phyloP scores from a whole-genome alignment of 2,888 invertebrate genomes.

The Chydorus sphaericus region DNA sequence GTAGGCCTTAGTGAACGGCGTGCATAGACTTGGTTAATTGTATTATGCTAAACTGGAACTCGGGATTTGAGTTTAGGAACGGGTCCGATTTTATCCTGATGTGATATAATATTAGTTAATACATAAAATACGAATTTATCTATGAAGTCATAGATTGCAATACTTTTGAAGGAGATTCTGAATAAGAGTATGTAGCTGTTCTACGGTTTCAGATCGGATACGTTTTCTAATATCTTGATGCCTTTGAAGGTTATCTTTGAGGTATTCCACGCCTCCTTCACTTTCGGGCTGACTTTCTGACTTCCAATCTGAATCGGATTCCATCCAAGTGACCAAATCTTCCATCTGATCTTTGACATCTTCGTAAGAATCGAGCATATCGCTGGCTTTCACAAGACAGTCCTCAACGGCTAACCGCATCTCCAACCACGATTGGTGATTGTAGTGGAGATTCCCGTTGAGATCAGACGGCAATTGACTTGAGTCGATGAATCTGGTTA shows the following conservation, averaged over 20 bases:
- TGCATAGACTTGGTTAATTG: slow-evolving; percentile 21
- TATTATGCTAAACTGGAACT: slow-evolving; percentile 4
- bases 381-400: slow-evolving; percentile 89
- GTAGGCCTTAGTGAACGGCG: slow-evolving; percentile 73
- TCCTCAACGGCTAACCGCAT: slow-evolving; percentile 85
- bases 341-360: slow-evolving; percentile 77
- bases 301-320: slow-evolving; percentile 5
- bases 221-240: slow-evolving; percentile 89
- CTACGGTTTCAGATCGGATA: slow-evolving; percentile 83
- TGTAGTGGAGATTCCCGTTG: slow-evolving; percentile 84
- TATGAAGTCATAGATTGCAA: background rate
- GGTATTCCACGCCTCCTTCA: slow-evolving; percentile 48
- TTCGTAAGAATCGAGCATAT: slow-evolving; percentile 79
- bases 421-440: slow-evolving; percentile 95
- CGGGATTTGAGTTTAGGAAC: background rate
- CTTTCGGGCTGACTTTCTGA: background rate
- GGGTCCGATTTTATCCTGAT: slow-evolving; percentile 1
- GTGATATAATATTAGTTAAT: background rate
- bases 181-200: slow-evolving; percentile 81
- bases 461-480: slow-evolving; percentile 84
- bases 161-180: slow-evolving; percentile 42
- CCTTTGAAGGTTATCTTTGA: slow-evolving; percentile 78
- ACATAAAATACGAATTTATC: background rate
- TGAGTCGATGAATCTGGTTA: slow-evolving; percentile 82
- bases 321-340: slow-evolving; percentile 7